Base-by-base conservation (phyloP, 2,888 invertebrate species). In the Brachyopa scutellaris region DNA sequence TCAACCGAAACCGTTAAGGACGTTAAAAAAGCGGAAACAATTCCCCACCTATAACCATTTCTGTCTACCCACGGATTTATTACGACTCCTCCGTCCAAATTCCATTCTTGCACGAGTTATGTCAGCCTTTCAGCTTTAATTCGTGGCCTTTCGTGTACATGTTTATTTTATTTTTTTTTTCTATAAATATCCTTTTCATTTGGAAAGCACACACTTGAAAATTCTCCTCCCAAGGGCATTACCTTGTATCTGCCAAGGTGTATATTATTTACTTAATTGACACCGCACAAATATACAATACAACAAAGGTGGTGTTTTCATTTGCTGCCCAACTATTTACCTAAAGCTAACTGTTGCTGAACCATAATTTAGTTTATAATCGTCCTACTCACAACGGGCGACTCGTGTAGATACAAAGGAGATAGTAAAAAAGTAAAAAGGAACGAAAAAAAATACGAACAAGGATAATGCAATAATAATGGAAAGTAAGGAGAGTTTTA, bases 311-410 rank as follows among this genome's bases (percentile, higher is more conserved):
- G 31, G 21, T 47, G 59, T 36, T 51, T 70, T 51, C 47, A 61
- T 42, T 42, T 72, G 29, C 49, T 29, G 49, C 38, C 59, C 40
- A 70, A 70, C 36, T 31, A 70, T 38, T 57, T 69, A 64, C 64
- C 76, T 67, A 62, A 47, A 8, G 36, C 33, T 42, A 42, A 42
- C 42, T 42, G 70, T 70, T 61, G 70, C 31, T 70, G 40, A 51
- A 66, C 47, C 47, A 57, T 66, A 74, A 55, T 57, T 74, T 47
- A 57, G 26, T 66, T 57, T 33, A 49, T 31, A 57, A 51, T 66
- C 47, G 73, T 31, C 21, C 29, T 38, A 11, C 15, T 42, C 33
- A n/a, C 66, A 40, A n/a, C n/a, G n/a, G n/a, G n/a, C n/a, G 33
- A 53, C 51, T 38, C 29, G 51, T 31, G 31, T 40, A 21, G 21